Conservation (phyloP, 2,797 vertebrate species). For the Etheostoma perlongum region DNA sequence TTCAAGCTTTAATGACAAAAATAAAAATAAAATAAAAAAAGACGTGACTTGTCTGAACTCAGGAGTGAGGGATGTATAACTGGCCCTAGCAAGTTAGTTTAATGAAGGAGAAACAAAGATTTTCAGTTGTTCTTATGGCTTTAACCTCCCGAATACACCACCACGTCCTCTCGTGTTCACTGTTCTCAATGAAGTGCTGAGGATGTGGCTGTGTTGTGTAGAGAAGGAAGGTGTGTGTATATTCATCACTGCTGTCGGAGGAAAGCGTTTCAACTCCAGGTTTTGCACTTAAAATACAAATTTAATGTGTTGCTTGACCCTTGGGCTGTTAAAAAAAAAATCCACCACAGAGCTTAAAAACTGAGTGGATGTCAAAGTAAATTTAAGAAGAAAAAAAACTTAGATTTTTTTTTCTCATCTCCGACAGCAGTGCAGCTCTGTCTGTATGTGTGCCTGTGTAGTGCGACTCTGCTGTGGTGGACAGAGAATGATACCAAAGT, state of each 20-base stretch:
- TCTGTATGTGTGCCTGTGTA: slow-evolving; percentile 69
- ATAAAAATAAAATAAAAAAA: slow-evolving; percentile 18
- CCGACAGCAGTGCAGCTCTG: slow-evolving; percentile 62
- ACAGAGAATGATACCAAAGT: slow-evolving; percentile 85
- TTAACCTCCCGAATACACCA: slow-evolving; percentile 49
- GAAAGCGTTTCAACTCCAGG: slow-evolving; percentile 16
- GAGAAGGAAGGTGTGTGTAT: slow-evolving; percentile 43
- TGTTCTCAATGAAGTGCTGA: neutral
- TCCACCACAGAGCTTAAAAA: slow-evolving; percentile 33
- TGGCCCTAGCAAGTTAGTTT: slow-evolving; percentile 46
- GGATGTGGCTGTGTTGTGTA: slow-evolving; percentile 35
- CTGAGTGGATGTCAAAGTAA: slow-evolving; percentile 12
- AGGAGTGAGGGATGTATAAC: slow-evolving; percentile 70
- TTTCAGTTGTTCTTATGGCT: slow-evolving; percentile 66
- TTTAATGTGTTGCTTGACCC: slow-evolving; percentile 1
- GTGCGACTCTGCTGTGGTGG: slow-evolving; percentile 66
- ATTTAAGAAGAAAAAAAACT: neutral
- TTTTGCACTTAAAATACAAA: slow-evolving; percentile 15
- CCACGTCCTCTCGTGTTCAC: slow-evolving; percentile 8
- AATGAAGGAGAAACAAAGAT: slow-evolving; percentile 44
- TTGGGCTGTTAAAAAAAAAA: slow-evolving; percentile 5
- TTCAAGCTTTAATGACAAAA: slow-evolving; percentile 79
- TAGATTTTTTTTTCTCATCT: slow-evolving; percentile 20
- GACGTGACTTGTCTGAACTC: slow-evolving; percentile 74
- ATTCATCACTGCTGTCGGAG: slow-evolving; percentile 56